Base-by-base conservation (phyloP, 2,113 vertebrate genomes). In the Oreochromis aureus region DNA sequence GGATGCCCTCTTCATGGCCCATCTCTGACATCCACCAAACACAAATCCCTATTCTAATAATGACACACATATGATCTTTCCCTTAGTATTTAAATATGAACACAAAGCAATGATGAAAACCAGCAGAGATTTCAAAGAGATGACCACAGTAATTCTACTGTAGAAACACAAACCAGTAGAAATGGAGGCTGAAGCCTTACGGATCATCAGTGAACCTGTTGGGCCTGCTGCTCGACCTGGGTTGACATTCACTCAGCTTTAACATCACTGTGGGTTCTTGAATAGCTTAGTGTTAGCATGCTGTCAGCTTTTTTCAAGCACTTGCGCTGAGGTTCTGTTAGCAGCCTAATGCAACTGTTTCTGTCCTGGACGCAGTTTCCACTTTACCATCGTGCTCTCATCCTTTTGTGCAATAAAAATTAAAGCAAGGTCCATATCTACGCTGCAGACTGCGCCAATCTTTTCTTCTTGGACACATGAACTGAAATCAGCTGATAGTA, bases 141-240 rank as follows among this genome's bases (percentile, higher is more conserved):
- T 36, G 4, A 36, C 32, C 32, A 66, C 61, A 66, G 32, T 36
- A n/a, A 1, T 66, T 66, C 32, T 66, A n/a, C 61, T 12, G 61
- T 12, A 66, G 1, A 66, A 66, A 66, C 32, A 36, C 7, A n/a
- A 66, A 66, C 4, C 18, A 36, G 5, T n/a, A 66, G 32, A 66
- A 36, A 66, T 5, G 18, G 32, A 66, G 61, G 61, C 18, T 63
- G 32, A 63, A 63, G 59, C 16, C 59, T 63, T 63, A 63, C 32
- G 10, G 0, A 32, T 36, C 6, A 63, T 63, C 32, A 36, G 59
- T 0, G 61, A 66, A 66, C 32, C 4, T 36, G 32, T n/a, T 66
- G 32, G 27, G 27, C 27, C 27, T 27, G 61, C 61, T 36, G 18
- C 32, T n/a, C 8, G 5, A 10, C 10, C 61, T 36, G 61, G 7